Conservation (phyloP, 2,888 invertebrate genomes). For the Pyrrhia umbra region DNA sequence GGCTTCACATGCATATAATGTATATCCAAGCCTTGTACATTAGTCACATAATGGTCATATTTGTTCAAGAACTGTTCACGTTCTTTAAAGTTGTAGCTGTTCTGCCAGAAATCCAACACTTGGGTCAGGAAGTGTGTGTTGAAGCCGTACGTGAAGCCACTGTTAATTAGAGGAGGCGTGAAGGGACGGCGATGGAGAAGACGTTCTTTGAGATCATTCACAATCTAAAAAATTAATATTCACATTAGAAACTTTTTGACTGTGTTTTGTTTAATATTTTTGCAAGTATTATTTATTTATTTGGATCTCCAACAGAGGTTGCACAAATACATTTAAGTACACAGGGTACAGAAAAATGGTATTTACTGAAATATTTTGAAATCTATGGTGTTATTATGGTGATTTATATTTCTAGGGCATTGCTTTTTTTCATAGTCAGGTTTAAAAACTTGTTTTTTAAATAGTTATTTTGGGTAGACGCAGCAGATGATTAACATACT, state of each 20-base stretch:
- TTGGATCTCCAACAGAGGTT: too few species aligned
- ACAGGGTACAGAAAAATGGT: too few species aligned
- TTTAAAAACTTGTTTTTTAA: too few species aligned
- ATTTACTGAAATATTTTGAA: too few species aligned
- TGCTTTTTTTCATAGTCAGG: too few species aligned
- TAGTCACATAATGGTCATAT: constrained; percentile 93
- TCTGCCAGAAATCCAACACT: constrained; percentile 94
- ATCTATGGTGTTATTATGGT: too few species aligned
- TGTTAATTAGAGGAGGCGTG: constrained; percentile 91
- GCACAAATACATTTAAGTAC: too few species aligned
- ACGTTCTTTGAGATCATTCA: constrained; percentile 89
- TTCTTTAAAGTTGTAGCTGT: constrained; percentile 92
- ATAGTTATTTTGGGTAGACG: too few species aligned
- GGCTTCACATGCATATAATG: constrained; percentile 94
- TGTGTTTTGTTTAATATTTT: too few species aligned
- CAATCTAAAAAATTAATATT: constrained; percentile 76
- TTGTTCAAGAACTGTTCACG: constrained; percentile 93
- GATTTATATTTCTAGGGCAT: too few species aligned
- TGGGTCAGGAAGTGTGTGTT: constrained; percentile 92
- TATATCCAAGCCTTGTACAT: constrained; percentile 93
- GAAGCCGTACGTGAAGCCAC: constrained; percentile 95
- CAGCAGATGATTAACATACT: too few species aligned
- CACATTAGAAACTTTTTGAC: neutral
- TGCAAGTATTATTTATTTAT: too few species aligned
- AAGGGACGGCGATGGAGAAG: constrained; percentile 86